These are phyloP conservation scores for Halcyon badia DNA, from an alignment of 2,797 vertebrate genomes.

Conservation along the genomic window DNA sequence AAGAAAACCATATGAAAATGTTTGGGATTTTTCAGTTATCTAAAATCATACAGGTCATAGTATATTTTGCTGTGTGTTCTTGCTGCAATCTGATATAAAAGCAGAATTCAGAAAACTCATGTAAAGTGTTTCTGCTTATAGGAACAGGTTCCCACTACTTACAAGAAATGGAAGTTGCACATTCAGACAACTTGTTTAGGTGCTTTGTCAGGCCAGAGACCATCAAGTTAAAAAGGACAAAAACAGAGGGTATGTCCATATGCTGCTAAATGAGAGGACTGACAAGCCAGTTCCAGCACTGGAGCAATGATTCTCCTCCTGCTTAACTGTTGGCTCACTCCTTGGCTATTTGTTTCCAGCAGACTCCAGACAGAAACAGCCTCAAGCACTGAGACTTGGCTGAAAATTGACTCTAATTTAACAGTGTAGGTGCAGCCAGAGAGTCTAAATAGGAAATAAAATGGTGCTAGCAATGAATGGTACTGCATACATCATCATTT, in stretches of 20 bases:
- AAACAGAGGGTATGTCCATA: background rate
- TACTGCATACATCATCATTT: background rate
- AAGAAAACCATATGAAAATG: background rate
- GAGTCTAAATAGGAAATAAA: constrained; percentile 32
- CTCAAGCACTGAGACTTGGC: constrained; percentile 58
- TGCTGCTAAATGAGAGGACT: constrained; percentile 6
- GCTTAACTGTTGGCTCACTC: constrained; percentile 40
- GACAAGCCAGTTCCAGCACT: background rate
- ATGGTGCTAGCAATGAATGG: background rate
- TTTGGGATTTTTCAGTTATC: background rate
- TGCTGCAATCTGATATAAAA: background rate
- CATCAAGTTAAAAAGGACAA: background rate
- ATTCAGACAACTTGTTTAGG: background rate
- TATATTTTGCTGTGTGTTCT: background rate
- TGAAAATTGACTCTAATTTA: constrained; percentile 48
- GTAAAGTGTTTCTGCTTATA: background rate
- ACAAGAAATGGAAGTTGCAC: background rate
- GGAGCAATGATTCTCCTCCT: constrained; percentile 28
- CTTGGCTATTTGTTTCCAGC: constrained; percentile 47
- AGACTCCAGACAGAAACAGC: constrained; percentile 60
- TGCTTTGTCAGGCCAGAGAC: background rate
- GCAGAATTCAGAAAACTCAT: background rate
- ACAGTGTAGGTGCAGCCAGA: constrained; percentile 14
- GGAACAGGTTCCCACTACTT: background rate
- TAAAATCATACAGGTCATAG: background rate